These are phyloP conservation scores for Chydorus sphaericus DNA, from an alignment of 2,888 invertebrate species.

Conservation along the genomic window DNA sequence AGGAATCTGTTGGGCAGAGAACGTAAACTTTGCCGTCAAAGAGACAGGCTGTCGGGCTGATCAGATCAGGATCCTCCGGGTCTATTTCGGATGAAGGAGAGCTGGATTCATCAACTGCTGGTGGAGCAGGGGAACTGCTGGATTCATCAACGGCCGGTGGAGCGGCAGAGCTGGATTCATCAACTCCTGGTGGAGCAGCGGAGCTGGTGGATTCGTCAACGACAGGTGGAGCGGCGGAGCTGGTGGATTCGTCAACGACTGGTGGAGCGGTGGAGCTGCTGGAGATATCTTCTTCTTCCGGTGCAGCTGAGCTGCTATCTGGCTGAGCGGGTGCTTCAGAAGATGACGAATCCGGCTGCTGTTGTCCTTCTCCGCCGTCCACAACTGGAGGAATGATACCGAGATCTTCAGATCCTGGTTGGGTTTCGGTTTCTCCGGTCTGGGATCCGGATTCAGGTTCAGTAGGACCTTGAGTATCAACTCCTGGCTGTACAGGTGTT, in stretches of 20 bases:
- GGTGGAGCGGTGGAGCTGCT: neutral
- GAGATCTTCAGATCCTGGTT: no score
- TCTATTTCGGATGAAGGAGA: slow-evolving; percentile 18
- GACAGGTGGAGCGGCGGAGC: neutral
- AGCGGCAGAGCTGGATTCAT: neutral
- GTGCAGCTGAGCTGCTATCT: neutral
- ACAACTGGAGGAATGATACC: neutral
- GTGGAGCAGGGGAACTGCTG: slow-evolving; percentile 3
- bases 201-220: neutral
- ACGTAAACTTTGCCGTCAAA: slow-evolving; percentile 86
- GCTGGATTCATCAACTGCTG: slow-evolving; percentile 10
- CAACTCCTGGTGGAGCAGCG: neutral
- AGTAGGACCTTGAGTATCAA: slow-evolving; percentile 3
- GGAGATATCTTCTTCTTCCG: no score
- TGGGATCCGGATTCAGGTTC: slow-evolving; percentile 1
- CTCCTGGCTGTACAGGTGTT: neutral
- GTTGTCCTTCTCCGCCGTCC: neutral
- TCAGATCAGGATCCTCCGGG: slow-evolving; percentile 36
- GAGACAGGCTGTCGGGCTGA: slow-evolving; percentile 79
- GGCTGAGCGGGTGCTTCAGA: slow-evolving; percentile 2
- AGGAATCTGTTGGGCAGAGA: slow-evolving; percentile 86
- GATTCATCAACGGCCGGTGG: neutral
- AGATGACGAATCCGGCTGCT: neutral
- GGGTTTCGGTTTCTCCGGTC: neutral
- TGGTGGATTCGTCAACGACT: neutral